Percentiles rank a stretch among this genome's conserved stretches.
Evolutionary conservation across 1,140 invertebrate genomes (phyloP).

Genomic region (Mamestra configurata): DNA sequence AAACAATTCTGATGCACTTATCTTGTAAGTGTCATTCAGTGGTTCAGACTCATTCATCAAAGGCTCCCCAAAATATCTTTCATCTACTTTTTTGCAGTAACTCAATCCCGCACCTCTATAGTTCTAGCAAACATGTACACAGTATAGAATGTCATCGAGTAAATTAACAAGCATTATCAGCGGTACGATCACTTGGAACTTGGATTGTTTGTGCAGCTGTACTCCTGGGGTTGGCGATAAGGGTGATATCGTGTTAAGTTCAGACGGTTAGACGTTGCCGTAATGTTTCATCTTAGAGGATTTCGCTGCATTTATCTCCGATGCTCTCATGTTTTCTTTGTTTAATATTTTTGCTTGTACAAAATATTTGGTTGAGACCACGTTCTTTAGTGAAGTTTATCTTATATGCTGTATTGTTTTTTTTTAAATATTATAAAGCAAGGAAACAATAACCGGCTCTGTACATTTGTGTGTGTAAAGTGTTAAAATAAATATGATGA

Average conservation of each 20-base stretch:
- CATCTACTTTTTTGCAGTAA: neutral
- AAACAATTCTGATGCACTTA: too few species aligned
- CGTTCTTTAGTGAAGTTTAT: too few species aligned
- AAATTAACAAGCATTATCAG: conserved; percentile 41
- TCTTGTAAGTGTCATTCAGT: neutral
- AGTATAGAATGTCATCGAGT: neutral
- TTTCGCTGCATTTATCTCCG: conserved; percentile 1
- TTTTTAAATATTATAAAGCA: too few species aligned
- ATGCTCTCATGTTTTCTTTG: neutral
- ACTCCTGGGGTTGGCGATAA: neutral
- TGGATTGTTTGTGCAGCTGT: conserved; percentile 39
- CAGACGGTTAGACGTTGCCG: neutral
- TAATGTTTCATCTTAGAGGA: neutral
- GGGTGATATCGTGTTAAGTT: conserved; percentile 15
- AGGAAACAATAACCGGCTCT: too few species aligned
- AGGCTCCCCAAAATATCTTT: neutral
- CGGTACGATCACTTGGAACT: conserved; percentile 13
- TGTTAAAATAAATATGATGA: too few species aligned
- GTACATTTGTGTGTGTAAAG: too few species aligned
- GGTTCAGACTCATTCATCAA: neutral
- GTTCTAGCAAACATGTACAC: conserved; percentile 12
- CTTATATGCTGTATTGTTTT: too few species aligned
- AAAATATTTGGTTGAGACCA: neutral
- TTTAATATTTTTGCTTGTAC: neutral
- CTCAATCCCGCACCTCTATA: neutral